Base-by-base conservation (phyloP, 1,140 invertebrate genomes). In the Drosophila murphyi region DNA sequence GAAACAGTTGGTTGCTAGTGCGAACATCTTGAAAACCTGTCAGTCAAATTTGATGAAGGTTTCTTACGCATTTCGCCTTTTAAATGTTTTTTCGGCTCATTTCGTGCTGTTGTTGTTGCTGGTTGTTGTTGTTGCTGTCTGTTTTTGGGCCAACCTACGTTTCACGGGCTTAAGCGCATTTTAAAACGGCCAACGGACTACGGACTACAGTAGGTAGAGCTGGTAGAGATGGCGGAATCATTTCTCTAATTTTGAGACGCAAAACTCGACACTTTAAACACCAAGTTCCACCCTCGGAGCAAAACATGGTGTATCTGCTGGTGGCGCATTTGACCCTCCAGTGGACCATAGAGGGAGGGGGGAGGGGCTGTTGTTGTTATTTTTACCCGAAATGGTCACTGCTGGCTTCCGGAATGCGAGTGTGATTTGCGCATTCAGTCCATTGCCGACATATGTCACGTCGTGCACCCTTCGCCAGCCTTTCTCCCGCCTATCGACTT, bases 21-120 rank as follows among this genome's bases (percentile, higher is more conserved):
- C 85, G 82, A 92, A 90, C 87, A 79, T 90, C 83, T 91, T 90
- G 79, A 92, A 92, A 91, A 91, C 81, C 90, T 91, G 90, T 90
- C 90, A 73, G 79, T 90, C 90, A 89, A 80, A 80, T 81, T 90
- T 92, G 90, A 92, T 82, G 79, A 92, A 92, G 90, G 90, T 92
- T 86, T 74, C 78, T 80, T 74, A 76, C 80, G 76, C 72, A 85
- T 45, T 77, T 77, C 70, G 81, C 83, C 77, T 88, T 89, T 88
- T 89, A 80, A 83, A 76, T 72, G 72, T 78, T 79, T 45, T 50
- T 43, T 55, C 48, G 61, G 51, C 64, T 69, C 63, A 80, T 80
- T 85, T 72, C 70, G 57, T 51, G 67, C 59, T 72, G 55, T 34
- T 65, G 60, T 61, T 74, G 79, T 62, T 70, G 55, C 59, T 64